These are phyloP conservation scores for Mythimna ferrago DNA, from an alignment of 2,888 invertebrate species.

Conservation along the genomic window DNA sequence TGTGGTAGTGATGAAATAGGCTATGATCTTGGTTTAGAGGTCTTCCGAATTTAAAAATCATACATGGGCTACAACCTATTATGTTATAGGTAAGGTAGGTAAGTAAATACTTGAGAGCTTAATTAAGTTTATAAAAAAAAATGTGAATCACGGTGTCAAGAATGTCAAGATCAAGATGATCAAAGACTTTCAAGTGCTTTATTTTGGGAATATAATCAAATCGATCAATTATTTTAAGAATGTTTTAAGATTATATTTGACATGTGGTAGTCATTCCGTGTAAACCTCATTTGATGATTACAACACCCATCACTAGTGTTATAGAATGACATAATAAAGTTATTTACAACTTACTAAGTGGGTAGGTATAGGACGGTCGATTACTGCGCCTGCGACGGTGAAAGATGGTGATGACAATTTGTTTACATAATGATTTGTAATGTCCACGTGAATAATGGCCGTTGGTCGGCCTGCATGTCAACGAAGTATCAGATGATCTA, in stretches of 20 bases:
- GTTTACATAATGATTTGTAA: conserved; percentile 36
- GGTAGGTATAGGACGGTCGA: conserved; percentile 33
- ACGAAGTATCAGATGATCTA: background rate
- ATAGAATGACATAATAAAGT: conserved; percentile 39
- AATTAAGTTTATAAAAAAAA: conserved; percentile 7
- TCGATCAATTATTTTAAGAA: conserved; percentile 17
- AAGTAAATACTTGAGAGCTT: background rate
- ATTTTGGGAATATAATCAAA: conserved; percentile 15
- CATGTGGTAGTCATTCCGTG: conserved; percentile 3
- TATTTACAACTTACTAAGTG: conserved; percentile 29
- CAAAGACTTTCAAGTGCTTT: conserved; percentile 24
- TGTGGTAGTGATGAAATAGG: too few relatives aligned
- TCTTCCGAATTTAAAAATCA: background rate
- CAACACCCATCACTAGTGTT: conserved; percentile 21
- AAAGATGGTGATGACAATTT: conserved; percentile 25
- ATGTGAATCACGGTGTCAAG: background rate
- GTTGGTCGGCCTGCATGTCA: conserved; percentile 18
- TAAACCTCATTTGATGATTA: conserved; percentile 10
- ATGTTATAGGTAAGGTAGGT: background rate
- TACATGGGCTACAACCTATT: too few relatives aligned
- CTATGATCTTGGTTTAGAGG: background rate
- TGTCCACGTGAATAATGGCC: conserved; percentile 20
- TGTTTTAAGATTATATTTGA: too few relatives aligned
- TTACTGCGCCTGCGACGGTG: conserved; percentile 18
- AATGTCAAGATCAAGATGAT: conserved; percentile 20